Percentiles rank a stretch among this genome's conserved stretches.
Conservation (phyloP, 2,797 vertebrate species). For the Austrolebias charrua region DNA sequence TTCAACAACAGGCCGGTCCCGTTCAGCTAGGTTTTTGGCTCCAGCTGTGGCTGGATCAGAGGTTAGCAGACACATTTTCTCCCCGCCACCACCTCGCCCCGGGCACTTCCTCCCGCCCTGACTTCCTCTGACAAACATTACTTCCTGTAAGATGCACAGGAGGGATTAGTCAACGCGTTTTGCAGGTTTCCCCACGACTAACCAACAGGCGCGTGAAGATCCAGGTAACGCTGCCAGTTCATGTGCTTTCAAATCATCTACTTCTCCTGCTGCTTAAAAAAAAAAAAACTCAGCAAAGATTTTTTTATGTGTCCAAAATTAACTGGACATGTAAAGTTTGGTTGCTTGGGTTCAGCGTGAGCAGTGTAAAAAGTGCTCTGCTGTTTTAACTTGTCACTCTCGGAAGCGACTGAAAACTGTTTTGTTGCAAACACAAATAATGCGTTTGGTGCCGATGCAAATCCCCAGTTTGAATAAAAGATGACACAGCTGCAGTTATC, state of each 20-base stretch:
- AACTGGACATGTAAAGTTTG: too few species aligned
- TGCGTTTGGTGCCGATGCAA: conserved; percentile 30
- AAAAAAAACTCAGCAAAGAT: too few species aligned
- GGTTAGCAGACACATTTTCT: conserved; percentile 66
- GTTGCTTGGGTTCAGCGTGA: background rate
- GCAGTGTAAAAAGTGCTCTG: conserved; percentile 15
- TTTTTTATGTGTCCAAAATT: too few species aligned
- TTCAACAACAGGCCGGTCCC: background rate
- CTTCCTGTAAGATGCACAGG: conserved; percentile 72
- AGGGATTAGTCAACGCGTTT: conserved; percentile 56
- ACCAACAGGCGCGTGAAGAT: too few species aligned
- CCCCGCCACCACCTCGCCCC: conserved; percentile 33
- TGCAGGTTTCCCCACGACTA: too few species aligned
- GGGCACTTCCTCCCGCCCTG: conserved; percentile 55
- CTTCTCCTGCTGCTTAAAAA: background rate
- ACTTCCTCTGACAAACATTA: conserved; percentile 72
- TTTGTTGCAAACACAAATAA: background rate
- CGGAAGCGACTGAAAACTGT: background rate
- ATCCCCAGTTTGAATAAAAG: conserved; percentile 18
- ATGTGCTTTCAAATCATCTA: background rate
- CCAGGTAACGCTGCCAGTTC: background rate
- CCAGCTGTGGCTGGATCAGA: conserved; percentile 46
- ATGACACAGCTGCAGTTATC: conserved; percentile 19
- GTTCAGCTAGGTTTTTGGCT: background rate
- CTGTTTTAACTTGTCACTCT: conserved; percentile 22